Percentiles rank a stretch among this genome's conserved stretches.
These are phyloP conservation scores for Dendronephthya gigantea DNA, from an alignment of 64 coral and sea anemone species.

Conservation along the genomic window DNA sequence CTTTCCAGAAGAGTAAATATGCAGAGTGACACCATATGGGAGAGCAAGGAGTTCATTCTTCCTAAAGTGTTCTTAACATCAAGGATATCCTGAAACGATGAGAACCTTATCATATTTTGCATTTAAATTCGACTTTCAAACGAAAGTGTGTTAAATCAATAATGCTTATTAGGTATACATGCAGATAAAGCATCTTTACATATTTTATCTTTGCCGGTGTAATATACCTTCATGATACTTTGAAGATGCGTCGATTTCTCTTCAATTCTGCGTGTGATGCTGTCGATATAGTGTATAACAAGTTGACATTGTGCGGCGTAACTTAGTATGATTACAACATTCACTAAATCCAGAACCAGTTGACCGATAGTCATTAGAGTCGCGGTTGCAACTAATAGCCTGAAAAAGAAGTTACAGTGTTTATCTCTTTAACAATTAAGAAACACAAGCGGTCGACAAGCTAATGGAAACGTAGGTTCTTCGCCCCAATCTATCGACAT, in stretches of 20 bases:
- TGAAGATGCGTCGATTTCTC: slow-evolving; percentile 68
- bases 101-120: neutral
- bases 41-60: slow-evolving; percentile 55
- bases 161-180: no score
- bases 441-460: neutral
- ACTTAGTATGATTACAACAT: slow-evolving; percentile 59
- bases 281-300: slow-evolving; percentile 62
- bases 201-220: neutral
- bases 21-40: slow-evolving; percentile 50
- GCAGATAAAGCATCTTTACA: no score
- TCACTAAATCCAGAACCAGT: slow-evolving; percentile 53
- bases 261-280: slow-evolving; percentile 65
- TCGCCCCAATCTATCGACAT: no score
- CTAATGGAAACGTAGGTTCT: no score
- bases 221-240: slow-evolving; percentile 76
- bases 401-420: neutral
- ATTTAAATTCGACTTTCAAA: no score
- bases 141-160: no score
- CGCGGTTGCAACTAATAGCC: neutral
- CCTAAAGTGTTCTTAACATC: slow-evolving; percentile 86
- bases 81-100: slow-evolving; percentile 52
- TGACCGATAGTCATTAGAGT: slow-evolving; percentile 57
- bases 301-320: slow-evolving; percentile 82
- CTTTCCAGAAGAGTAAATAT: slow-evolving; percentile 55
- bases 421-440: neutral